Conservation (phyloP, 1,140 invertebrate genomes). For the Metaphire vulgaris region DNA sequence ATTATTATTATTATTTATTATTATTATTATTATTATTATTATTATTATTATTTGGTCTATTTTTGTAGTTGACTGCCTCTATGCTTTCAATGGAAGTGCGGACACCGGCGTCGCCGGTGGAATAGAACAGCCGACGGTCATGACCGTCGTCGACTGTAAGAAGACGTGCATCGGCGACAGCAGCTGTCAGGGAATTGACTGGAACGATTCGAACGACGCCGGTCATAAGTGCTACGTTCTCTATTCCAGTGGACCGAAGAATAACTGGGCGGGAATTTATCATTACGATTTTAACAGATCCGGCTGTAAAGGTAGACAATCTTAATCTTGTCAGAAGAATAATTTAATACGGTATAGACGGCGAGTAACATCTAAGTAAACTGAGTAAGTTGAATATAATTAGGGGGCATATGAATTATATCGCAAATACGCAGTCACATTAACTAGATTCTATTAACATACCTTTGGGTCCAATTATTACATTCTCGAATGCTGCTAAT, state of each 20-base stretch:
- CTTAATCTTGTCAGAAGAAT: no score
- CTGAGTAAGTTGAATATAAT: no score
- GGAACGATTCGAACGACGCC: not conserved
- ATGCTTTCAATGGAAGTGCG: not conserved
- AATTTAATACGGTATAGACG: no score
- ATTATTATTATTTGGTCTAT: not conserved
- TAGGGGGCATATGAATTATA: no score
- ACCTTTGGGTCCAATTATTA: no score
- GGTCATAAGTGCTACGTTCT: not conserved
- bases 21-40: not conserved
- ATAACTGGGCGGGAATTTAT: not conserved
- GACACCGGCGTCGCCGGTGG: not conserved
- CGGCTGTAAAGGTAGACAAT: not conserved
- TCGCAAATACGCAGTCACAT: no score
- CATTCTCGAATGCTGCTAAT: no score
- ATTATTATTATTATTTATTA: not conserved
- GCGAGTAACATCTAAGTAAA: no score
- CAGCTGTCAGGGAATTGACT: not conserved
- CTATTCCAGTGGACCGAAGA: not conserved
- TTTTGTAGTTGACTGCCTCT: not conserved
- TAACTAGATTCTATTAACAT: no score
- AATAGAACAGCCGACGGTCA: not conserved
- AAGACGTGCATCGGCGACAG: not conserved
- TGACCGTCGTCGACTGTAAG: not conserved
- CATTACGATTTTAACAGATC: not conserved